Base-by-base conservation (phyloP, 2,888 invertebrate species). In the Pristionchus fissidentatus region DNA sequence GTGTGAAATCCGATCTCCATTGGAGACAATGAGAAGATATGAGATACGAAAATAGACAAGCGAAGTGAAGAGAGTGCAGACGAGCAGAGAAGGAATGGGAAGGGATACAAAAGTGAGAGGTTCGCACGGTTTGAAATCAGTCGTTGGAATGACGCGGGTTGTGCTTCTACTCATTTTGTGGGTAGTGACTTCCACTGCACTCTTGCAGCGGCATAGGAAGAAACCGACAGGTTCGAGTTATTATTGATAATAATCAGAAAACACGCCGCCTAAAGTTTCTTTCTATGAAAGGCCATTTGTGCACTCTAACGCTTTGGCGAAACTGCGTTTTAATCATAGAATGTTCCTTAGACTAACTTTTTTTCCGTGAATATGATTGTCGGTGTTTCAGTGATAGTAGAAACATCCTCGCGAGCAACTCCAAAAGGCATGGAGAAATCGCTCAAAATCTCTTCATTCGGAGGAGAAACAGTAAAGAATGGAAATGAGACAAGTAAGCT, bases 401-500 rank as follows among this genome's bases (percentile, higher is more conserved):
- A 43, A 10, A n/a, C n/a, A 10, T 70, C 70, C 1, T 41, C 70
- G 15, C 22, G 70, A 43, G 41, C 70, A 26, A 43, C 70, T 1
- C 26, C 70, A 7, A 41, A 41, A 15, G 70, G 70, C 38, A 13
- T 70, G 43, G 70, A 43, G 70, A 41, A 70, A n/a, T 70, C 70
- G 5, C 19, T 70, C 41, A 70, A 41, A 10, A 15, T 70, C 19
- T 38, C 38, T 1, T 38, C n/a, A 26, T 41, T 41, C 3, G 19
- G 38, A 43, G 70, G 19, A 43, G 70, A 43, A 1, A 26, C 41
- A 5, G 70, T 70, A 10, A 70, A 70, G 70, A 26, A 70, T n/a
- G 70, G 43, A 22, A 70, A 70, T 43, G 41, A 38, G 5, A 70
- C 70, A 0, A 35, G 70, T 70, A 41, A 70, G 43, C 10, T 22